phyloP scores from a whole-genome alignment of 2,797 vertebrate genomes.

The Pteronotus mesoamericanus region DNA sequence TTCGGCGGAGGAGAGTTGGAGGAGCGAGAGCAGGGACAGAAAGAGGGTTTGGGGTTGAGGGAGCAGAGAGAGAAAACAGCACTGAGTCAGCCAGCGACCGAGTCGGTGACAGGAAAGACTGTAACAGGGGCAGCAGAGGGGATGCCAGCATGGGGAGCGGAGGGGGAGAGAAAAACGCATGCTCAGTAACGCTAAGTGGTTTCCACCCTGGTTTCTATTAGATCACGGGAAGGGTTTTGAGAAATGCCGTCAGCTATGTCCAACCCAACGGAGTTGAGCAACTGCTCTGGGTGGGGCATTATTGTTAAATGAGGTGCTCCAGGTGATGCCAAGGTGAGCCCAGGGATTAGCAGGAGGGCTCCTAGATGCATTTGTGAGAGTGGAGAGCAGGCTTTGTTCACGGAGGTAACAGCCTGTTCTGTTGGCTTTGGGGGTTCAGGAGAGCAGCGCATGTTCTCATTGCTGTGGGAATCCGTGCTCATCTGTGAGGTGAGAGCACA shows the following conservation, averaged over 20 bases:
- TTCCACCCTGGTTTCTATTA: neutral
- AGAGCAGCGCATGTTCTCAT: neutral
- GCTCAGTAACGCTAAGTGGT: no score
- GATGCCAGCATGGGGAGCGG: neutral
- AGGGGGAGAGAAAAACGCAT: neutral
- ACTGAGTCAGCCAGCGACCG: neutral
- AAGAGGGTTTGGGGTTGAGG: neutral
- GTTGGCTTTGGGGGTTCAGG: neutral
- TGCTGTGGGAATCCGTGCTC: neutral
- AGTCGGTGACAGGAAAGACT: neutral
- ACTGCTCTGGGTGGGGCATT: neutral
- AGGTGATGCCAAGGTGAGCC: neutral
- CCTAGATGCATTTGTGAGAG: neutral
- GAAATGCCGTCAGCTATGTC: neutral
- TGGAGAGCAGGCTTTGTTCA: neutral
- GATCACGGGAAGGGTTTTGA: neutral
- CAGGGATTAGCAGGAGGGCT: neutral
- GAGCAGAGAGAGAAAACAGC: neutral
- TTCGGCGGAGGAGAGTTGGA: neutral
- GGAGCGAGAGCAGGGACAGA: neutral
- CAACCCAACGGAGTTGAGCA: neutral
- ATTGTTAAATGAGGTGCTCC: neutral
- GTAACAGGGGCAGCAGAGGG: neutral
- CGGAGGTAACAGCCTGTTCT: neutral
- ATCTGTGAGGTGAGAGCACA: neutral